Evolutionary conservation across 92 coral and sea anemone species (phyloP).

Genomic region (Zoanthus solanderi): DNA sequence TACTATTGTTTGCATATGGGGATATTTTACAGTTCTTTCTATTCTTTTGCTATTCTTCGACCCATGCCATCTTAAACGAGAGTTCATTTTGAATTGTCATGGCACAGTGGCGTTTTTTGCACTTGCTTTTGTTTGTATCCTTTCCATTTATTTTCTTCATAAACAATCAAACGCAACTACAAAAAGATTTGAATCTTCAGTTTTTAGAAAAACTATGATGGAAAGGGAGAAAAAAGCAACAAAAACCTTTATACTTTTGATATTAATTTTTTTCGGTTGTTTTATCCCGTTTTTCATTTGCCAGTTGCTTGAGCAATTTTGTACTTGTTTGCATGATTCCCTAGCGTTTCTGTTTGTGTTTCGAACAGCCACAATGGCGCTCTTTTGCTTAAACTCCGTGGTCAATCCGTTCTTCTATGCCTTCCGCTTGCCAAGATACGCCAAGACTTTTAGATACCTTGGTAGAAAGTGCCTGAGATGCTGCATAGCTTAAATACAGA

Average conservation of each 20-base stretch:
- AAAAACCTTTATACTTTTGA: conserved; percentile 2
- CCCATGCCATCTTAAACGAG: not conserved
- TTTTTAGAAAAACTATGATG: not conserved
- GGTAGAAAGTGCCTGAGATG: not conserved
- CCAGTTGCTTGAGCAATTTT: not conserved
- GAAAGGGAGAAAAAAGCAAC: conserved; percentile 31
- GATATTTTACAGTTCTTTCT: not conserved
- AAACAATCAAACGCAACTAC: not conserved
- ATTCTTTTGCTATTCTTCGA: not conserved
- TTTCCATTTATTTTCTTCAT: conserved; percentile 2
- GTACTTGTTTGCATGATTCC: not conserved
- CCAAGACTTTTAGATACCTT: conserved; percentile 1
- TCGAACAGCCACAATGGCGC: too few species aligned
- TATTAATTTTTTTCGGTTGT: conserved; percentile 17
- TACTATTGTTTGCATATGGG: not conserved
- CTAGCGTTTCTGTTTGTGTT: not conserved
- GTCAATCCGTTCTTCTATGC: conserved; percentile 28
- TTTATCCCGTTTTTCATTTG: conserved; percentile 14
- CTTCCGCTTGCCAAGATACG: conserved; percentile 10
- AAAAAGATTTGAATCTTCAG: not conserved
- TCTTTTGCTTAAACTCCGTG: not conserved
- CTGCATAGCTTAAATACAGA: too few species aligned
- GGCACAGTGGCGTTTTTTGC: not conserved
- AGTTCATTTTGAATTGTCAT: not conserved
- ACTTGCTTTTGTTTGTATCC: not conserved